Evolutionary conservation across 2,888 invertebrate genomes (phyloP), one percentile per base, ranked within the genome.

Genomic region (Luperina nickerlii): DNA sequence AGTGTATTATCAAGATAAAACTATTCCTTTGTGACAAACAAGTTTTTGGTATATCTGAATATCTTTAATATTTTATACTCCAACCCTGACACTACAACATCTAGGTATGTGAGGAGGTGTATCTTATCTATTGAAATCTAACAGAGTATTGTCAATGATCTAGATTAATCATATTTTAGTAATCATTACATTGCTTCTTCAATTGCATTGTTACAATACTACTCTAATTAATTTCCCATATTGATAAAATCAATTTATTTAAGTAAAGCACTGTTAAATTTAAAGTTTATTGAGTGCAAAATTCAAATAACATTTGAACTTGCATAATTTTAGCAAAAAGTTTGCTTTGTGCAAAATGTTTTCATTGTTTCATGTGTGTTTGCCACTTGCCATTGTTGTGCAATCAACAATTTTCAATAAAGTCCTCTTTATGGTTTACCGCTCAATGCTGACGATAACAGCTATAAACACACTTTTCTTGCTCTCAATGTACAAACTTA

Each of bases 351-450:
- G 90, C 89, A 90, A 90, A 90, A 93, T 94, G 91, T 93, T 95
- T 94, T 94, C 93, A 94, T 95, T 95, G 95, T 95, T 95, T 92
- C 90, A 92, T 91, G 91, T 91, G 87, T 94, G 94, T 94, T 94
- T 94, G 92, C 93, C 91, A 89, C 81, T 92, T 90, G 92, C 94
- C 94, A 95, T 96, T 96, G 96, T 96, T 96, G 95, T 94, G 95
- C 93, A 96, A 96, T 96, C 95, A 95, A 94, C 90, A 94, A 94
- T 95, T 96, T 96, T 95, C 96, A 96, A 96, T 96, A 96, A 95
- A 95, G 92, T 93, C 91, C 94, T 92, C 91, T 93, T 94, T 96
- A 95, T 94, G 94, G 94, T 92, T 94, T 94, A 92, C 91, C 69
- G 75, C 84, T 92, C 92, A 90, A 91, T 89, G 91, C 90, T 91